A percentile compares a stretch with the other conserved stretches of the same genome.
phyloP scores from a whole-genome alignment of 1,140 invertebrate genomes.

The Caenorhabditis tropicalis region DNA sequence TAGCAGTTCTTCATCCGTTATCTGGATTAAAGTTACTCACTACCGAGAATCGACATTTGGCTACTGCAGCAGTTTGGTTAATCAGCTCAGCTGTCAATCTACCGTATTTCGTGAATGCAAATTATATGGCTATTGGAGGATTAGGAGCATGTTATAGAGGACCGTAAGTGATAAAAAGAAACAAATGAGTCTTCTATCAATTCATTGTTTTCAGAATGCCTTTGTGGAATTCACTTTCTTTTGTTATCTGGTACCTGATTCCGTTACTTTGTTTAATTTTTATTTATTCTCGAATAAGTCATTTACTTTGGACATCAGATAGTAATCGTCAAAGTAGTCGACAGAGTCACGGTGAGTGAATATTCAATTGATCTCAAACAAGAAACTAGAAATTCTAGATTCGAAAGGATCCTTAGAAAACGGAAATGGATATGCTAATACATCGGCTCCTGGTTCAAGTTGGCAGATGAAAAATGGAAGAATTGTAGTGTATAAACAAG shows the following conservation, averaged over 20 bases:
- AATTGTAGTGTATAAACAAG: conserved; percentile 41
- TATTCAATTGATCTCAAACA: background rate
- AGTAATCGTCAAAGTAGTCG: conserved; percentile 51
- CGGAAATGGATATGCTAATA: conserved; percentile 25
- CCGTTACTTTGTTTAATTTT: conserved; percentile 62
- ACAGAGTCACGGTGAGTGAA: conserved; percentile 38
- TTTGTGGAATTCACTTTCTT: conserved; percentile 61
- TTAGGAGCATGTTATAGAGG: conserved; percentile 50
- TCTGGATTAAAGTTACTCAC: conserved; percentile 69
- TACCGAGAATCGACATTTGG: conserved; percentile 58
- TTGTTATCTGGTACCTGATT: conserved; percentile 69
- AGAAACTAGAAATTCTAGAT: conserved; percentile 12
- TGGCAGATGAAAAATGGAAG: conserved; percentile 53
- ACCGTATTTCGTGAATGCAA: conserved; percentile 65
- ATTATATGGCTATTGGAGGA: conserved; percentile 46
- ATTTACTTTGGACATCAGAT: conserved; percentile 65
- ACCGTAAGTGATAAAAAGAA: background rate
- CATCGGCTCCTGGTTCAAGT: background rate
- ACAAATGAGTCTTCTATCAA: background rate
- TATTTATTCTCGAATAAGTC: conserved; percentile 67
- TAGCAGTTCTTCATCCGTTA: conserved; percentile 68
- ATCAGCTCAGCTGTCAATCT: conserved; percentile 60
- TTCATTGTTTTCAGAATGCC: conserved; percentile 45
- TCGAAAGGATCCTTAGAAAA: conserved; percentile 17
- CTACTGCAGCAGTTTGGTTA: conserved; percentile 62